Evolutionary conservation across 1,140 invertebrate genomes (phyloP).

Genomic region (Drosophila ficusphila): DNA sequence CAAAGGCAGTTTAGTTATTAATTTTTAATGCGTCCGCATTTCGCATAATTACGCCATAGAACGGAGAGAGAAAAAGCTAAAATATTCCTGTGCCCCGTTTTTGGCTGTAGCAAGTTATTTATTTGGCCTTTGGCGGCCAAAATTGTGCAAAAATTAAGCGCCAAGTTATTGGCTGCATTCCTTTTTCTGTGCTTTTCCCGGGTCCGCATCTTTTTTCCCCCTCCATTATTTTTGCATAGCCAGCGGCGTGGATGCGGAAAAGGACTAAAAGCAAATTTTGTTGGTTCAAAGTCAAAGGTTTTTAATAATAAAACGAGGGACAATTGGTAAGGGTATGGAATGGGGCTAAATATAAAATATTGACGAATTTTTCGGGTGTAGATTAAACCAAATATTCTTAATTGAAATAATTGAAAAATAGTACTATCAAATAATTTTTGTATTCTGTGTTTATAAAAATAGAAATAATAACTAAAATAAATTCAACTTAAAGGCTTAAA

Average conservation of each 20-base stretch:
- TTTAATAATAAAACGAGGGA: slow-evolving; percentile 43
- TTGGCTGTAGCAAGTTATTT: slow-evolving; percentile 49
- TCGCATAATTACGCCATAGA: slow-evolving; percentile 45
- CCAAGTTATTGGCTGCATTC: slow-evolving; percentile 45
- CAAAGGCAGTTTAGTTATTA: slow-evolving; percentile 62
- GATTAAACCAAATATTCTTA: background rate
- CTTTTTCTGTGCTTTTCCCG: background rate
- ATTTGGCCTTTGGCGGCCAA: slow-evolving; percentile 49
- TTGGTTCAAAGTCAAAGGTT: slow-evolving; percentile 47
- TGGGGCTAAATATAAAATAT: background rate
- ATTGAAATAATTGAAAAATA: background rate
- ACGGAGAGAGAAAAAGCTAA: slow-evolving; percentile 18
- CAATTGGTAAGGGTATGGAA: background rate
- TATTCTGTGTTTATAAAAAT: background rate
- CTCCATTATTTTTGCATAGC: slow-evolving; percentile 29
- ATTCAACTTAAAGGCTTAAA: too few relatives aligned
- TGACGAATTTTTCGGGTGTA: background rate
- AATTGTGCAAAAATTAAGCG: slow-evolving; percentile 49
- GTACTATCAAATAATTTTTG: background rate
- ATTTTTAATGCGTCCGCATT: slow-evolving; percentile 61
- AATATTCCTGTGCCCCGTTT: slow-evolving; percentile 37
- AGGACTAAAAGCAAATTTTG: slow-evolving; percentile 24
- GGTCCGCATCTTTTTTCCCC: background rate
- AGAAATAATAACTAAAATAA: too few relatives aligned
- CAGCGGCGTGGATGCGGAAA: slow-evolving; percentile 20